A percentile compares a stretch with the other conserved stretches of the same genome.
These are phyloP conservation scores for Hirtodrosophila duncani DNA, from an alignment of 2,888 invertebrate genomes.

Conservation along the genomic window DNA sequence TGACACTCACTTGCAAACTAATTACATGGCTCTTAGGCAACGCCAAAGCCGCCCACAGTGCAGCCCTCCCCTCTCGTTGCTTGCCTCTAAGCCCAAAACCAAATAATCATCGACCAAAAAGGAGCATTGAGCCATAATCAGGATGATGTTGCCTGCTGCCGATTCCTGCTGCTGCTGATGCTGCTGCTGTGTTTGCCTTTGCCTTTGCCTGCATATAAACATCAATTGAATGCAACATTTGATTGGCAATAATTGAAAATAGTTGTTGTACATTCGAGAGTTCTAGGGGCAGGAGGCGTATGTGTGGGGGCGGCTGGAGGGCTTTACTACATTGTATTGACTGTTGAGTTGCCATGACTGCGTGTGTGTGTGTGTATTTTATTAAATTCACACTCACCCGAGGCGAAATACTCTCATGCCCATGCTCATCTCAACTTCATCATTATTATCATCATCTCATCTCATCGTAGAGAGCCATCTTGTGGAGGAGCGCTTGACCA, in stretches of 20 bases:
- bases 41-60: constrained; percentile 12
- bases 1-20: constrained; percentile 73
- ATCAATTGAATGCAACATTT: constrained; percentile 76
- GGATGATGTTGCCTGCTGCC: constrained; percentile 51
- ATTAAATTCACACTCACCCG: constrained; percentile 69
- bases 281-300: not conserved
- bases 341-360: constrained; percentile 63
- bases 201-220: constrained; percentile 71
- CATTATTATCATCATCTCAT: constrained; percentile 24
- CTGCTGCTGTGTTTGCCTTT: too few relatives aligned
- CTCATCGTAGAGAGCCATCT: constrained; percentile 36
- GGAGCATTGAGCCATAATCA: constrained; percentile 56
- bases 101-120: constrained; percentile 48
- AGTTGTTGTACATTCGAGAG: constrained; percentile 69
- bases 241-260: constrained; percentile 77
- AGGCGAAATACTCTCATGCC: too few relatives aligned
- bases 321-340: constrained; percentile 40
- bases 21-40: constrained; percentile 71
- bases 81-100: constrained; percentile 23
- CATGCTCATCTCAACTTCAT: constrained; percentile 11
- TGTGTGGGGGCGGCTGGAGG: not conserved
- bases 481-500: constrained; percentile 61
- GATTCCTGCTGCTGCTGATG: constrained; percentile 13
- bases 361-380: constrained; percentile 44
- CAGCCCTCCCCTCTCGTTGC: not conserved